Evolutionary conservation across 1,140 invertebrate genomes (phyloP).

Genomic region (Rhyacophila brunnea): DNA sequence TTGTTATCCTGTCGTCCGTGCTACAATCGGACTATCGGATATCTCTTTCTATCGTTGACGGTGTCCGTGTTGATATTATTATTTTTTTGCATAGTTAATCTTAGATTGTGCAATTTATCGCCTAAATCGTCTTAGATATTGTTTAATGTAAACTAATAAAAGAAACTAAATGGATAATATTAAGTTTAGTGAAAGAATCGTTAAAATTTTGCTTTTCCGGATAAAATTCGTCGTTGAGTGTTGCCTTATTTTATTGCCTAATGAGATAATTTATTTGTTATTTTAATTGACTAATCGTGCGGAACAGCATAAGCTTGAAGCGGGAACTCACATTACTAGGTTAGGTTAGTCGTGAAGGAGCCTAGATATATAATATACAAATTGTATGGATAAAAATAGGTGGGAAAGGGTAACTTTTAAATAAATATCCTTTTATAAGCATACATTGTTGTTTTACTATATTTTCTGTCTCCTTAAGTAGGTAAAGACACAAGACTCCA

Average conservation of each 20-base stretch:
- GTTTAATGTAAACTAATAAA: background rate
- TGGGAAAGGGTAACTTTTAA: constrained; percentile 33
- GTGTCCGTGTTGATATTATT: background rate
- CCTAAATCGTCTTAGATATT: background rate
- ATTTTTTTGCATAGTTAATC: background rate
- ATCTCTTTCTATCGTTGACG: too few species aligned
- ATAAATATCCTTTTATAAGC: constrained; percentile 35
- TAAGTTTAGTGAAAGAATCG: background rate
- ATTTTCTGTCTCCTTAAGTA: background rate
- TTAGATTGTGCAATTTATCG: background rate
- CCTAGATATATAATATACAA: constrained; percentile 19
- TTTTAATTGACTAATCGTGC: constrained; percentile 5
- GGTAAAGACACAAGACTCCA: too few species aligned
- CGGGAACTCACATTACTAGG: constrained; percentile 20
- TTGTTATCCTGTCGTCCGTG: too few species aligned
- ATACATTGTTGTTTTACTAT: constrained; percentile 13
- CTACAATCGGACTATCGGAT: too few species aligned
- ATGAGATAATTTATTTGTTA: constrained; percentile 13
- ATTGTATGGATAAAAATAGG: constrained; percentile 22
- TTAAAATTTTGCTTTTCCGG: background rate
- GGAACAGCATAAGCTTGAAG: constrained; percentile 18
- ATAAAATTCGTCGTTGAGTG: constrained; percentile 6
- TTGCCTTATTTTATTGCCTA: constrained; percentile 27
- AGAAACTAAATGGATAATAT: background rate
- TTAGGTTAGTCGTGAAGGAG: constrained; percentile 22